A percentile compares a stretch with the other conserved stretches of the same genome.
Conservation (phyloP, 1,140 invertebrate species). For the Diorhabda elongata region DNA sequence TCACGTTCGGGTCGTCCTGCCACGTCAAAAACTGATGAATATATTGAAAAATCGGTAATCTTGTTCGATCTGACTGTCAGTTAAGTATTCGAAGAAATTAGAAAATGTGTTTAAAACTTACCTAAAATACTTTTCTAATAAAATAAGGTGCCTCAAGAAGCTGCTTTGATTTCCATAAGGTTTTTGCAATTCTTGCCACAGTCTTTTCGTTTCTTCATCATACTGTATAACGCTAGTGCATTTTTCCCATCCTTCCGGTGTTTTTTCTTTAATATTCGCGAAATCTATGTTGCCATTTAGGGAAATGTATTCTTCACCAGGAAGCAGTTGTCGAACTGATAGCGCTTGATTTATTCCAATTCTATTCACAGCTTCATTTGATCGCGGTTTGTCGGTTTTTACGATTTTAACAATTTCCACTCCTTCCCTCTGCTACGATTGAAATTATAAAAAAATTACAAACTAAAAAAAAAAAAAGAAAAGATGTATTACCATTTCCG, state of each 20-base stretch:
- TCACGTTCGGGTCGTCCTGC: no score
- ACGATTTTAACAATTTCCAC: conserved; percentile 40
- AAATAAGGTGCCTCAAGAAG: conserved; percentile 73
- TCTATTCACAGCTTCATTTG: conserved; percentile 40
- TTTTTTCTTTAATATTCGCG: conserved; percentile 58
- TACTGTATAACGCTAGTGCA: conserved; percentile 74
- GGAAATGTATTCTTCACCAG: conserved; percentile 74
- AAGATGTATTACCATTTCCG: neutral
- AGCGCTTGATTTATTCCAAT: conserved; percentile 73
- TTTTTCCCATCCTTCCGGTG: conserved; percentile 77
- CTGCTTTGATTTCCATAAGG: conserved; percentile 82
- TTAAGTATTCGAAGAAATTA: no score
- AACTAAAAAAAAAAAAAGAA: neutral
- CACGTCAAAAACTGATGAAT: no score
- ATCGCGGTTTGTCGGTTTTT: conserved; percentile 32
- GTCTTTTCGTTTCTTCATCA: conserved; percentile 70
- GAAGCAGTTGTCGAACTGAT: conserved; percentile 68
- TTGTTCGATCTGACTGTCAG: no score
- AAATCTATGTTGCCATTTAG: conserved; percentile 70
- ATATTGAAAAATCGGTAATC: no score
- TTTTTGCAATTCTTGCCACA: conserved; percentile 76
- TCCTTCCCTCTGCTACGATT: conserved; percentile 29
- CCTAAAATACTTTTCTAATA: conserved; percentile 74
- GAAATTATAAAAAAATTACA: neutral
- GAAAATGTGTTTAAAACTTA: neutral